These are phyloP conservation scores for Schizothorax lantsangensis DNA, from an alignment of 2,797 vertebrate species.

Conservation along the genomic window DNA sequence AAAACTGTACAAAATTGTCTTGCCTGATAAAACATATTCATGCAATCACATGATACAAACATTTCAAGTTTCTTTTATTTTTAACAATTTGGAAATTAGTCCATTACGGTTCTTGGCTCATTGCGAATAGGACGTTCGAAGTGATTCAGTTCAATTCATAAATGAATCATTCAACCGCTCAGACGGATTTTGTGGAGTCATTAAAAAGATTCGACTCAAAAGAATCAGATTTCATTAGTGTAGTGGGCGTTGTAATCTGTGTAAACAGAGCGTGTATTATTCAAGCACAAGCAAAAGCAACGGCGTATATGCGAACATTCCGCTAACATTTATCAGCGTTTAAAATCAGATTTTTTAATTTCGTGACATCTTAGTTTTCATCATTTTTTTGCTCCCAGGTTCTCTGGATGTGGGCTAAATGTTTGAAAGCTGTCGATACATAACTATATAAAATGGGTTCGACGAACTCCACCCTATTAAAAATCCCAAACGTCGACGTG, in stretches of 20 bases:
- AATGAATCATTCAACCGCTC: background rate
- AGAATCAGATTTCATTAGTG: background rate
- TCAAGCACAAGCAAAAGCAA: background rate
- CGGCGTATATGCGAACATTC: background rate
- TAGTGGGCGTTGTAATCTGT: background rate
- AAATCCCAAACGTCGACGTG: slow-evolving; percentile 65
- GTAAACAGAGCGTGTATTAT: background rate
- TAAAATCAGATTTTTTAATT: background rate
- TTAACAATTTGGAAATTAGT: background rate
- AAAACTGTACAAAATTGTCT: background rate
- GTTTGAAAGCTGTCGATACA: background rate
- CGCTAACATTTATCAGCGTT: background rate
- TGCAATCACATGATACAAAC: background rate
- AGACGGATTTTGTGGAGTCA: background rate
- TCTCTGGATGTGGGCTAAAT: background rate
- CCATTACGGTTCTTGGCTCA: background rate
- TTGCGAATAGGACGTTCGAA: background rate
- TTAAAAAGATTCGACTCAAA: slow-evolving; percentile 18
- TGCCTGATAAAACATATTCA: background rate
- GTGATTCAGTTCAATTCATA: background rate
- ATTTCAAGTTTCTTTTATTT: background rate
- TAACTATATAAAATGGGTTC: slow-evolving; percentile 68
- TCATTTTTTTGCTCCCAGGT: background rate
- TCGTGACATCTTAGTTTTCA: background rate
- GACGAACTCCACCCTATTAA: slow-evolving; percentile 63